Base-by-base conservation (phyloP, 2,797 vertebrate species). In the Pangasius mekongensis region DNA sequence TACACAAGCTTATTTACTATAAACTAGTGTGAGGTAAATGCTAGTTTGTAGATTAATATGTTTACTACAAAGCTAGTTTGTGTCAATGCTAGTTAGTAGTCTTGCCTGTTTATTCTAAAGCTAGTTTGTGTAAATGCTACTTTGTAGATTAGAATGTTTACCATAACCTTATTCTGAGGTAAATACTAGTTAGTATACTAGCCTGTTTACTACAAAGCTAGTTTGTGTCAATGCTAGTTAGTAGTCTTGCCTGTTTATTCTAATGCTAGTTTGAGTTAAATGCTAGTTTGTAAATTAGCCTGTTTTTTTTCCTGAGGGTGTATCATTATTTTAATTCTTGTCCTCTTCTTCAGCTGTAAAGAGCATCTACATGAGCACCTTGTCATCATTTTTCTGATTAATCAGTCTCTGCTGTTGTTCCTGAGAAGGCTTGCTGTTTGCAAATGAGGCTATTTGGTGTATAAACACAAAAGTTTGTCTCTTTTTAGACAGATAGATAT, bases 401-500 rank as follows among this genome's bases (percentile, higher is more conserved):
- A 82, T 82, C 80, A 36, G 80, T 39, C 33, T 82, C 56, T 4
- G 80, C 36, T 82, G 56, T 82, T 22, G 5, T 81, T 81, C 54
- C 52, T 58, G 54, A 58, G 56, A 39, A 82, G 33, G 5, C 22
- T 3, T 62, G 49, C 14, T 82, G 81, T 64, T 66, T 64, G 81
- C 81, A 83, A 47, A 83, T 83, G 81, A 64, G 36, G 60, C 60
- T 27, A 62, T 39, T 43, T 11, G 80, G 56, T 14, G 20, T 83
- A 33, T 22, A 86, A 78, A 84, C 69, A 78, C 54, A 54, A 14
- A 43, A 84, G 73, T 84, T 78, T 62, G 49, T 86, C 33, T 83
- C 36, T 69, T 83, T 43, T 27, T 71, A 84, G 60, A 87, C 69
- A 87, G 85, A 84, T 39, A 67, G 80, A 82, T 62, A 82, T 33